Percentiles rank a stretch among this genome's conserved stretches.
Evolutionary conservation across 2,113 vertebrate species (phyloP).

Genomic region (Percina caprodes): DNA sequence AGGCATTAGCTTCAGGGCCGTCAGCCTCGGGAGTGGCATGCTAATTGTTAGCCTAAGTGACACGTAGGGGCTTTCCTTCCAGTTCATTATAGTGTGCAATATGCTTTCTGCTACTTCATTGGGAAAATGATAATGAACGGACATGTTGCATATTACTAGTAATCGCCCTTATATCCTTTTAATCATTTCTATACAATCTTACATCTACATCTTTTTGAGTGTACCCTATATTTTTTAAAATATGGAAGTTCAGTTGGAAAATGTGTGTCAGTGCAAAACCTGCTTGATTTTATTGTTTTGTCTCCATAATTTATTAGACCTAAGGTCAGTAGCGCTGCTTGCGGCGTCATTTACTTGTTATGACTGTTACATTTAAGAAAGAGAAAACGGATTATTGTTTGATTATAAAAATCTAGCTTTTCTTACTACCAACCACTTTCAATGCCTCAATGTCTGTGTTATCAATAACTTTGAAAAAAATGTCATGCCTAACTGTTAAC

Average conservation of each 20-base stretch:
- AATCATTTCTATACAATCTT: constrained; percentile 2
- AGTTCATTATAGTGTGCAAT: constrained; percentile 41
- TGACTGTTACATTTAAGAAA: not conserved
- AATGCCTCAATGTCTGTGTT: not conserved
- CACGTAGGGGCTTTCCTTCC: constrained; percentile 48
- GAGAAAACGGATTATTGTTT: not conserved
- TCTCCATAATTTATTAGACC: not conserved
- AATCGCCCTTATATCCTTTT: not conserved
- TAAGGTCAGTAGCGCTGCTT: not conserved
- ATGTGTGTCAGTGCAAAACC: not conserved
- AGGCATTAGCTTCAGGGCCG: constrained; percentile 48
- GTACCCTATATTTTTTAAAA: not conserved
- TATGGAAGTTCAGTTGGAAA: not conserved
- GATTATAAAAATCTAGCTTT: not conserved
- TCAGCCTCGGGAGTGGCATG: constrained; percentile 53
- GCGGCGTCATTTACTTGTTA: not conserved
- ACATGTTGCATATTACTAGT: constrained; percentile 14
- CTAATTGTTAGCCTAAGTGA: constrained; percentile 66
- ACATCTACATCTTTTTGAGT: no score
- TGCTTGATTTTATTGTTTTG: not conserved
- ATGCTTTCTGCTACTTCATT: constrained; percentile 29
- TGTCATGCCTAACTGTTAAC: not conserved
- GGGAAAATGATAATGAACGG: constrained; percentile 29
- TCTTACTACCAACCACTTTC: not conserved
- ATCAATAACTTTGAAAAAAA: no score